phyloP scores from a whole-genome alignment of 2,113 vertebrate species.

The Triplophysa dalaica region DNA sequence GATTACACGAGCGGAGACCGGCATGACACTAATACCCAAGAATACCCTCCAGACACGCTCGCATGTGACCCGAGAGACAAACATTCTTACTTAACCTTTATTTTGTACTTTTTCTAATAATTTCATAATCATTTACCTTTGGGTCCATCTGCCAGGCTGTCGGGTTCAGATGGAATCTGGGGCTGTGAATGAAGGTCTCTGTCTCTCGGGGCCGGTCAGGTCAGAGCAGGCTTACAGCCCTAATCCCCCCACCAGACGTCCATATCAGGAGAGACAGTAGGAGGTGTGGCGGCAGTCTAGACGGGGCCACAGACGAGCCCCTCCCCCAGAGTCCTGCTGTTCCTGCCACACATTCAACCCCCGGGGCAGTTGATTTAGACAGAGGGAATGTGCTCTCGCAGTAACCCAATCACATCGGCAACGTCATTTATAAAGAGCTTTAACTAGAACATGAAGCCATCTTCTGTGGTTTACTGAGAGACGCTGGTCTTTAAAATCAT shows the following conservation, averaged over 20 bases:
- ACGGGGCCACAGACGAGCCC: conserved; percentile 47
- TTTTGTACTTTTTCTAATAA: not conserved
- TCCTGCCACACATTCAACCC: conserved; percentile 5
- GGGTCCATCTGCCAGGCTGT: not conserved
- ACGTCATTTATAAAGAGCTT: not conserved
- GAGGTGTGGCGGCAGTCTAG: conserved; percentile 58
- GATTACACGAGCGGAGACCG: conserved; percentile 57
- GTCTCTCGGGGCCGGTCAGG: conserved; percentile 63
- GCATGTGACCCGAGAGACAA: not conserved
- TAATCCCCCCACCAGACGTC: conserved; percentile 79
- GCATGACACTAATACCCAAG: conserved; percentile 55
- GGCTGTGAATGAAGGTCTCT: conserved; percentile 75
- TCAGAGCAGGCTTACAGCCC: conserved; percentile 74
- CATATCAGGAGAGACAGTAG: conserved; percentile 68
- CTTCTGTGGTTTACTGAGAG: too few species aligned
- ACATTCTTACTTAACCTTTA: not conserved
- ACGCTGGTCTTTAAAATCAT: too few species aligned
- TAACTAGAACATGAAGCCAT: not conserved
- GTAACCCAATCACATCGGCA: not conserved
- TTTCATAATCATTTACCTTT: not conserved
- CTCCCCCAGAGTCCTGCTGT: conserved; percentile 9
- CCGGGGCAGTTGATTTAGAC: not conserved
- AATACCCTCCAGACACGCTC: conserved; percentile 35
- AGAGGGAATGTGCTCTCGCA: conserved; percentile 3
- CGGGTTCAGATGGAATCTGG: conserved; percentile 62